Conservation (phyloP, 2,888 invertebrate species). For the Tridacna crocea region DNA sequence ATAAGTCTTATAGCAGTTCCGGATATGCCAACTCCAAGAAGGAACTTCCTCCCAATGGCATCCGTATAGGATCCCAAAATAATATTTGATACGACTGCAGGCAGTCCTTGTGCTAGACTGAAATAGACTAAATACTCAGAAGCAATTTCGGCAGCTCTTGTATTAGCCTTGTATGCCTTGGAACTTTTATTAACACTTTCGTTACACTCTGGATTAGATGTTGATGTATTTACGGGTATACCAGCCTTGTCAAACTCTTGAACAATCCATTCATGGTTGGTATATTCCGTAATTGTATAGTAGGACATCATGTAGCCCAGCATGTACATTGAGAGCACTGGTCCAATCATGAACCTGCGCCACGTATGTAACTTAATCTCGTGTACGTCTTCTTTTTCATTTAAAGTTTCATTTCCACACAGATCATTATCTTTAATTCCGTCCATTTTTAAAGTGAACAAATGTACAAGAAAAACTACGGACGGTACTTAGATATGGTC, state of each 20-base stretch:
- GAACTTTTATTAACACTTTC: slow-evolving; percentile 32
- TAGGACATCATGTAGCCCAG: slow-evolving; percentile 55
- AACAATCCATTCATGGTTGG: slow-evolving; percentile 34
- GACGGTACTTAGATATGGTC: no score
- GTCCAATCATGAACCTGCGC: slow-evolving; percentile 50
- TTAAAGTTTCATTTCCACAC: not conserved
- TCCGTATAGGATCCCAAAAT: slow-evolving; percentile 64
- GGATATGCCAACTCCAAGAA: slow-evolving; percentile 57
- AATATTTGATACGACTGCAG: slow-evolving; percentile 49
- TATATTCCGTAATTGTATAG: slow-evolving; percentile 54
- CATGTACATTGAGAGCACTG: slow-evolving; percentile 49
- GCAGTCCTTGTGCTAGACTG: slow-evolving; percentile 55
- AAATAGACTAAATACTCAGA: slow-evolving; percentile 54
- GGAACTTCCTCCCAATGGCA: slow-evolving; percentile 62
- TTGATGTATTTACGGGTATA: slow-evolving; percentile 19
- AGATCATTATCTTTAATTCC: not conserved
- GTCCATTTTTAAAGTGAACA: not conserved
- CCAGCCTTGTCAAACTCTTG: slow-evolving; percentile 36
- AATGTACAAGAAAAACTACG: not conserved
- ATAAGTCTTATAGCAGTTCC: slow-evolving; percentile 58
- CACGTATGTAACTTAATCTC: slow-evolving; percentile 24
- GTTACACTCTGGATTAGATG: slow-evolving; percentile 27
- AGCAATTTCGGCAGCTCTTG: slow-evolving; percentile 43
- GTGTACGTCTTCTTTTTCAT: not conserved
- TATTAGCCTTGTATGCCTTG: slow-evolving; percentile 34